Evolutionary conservation across 2,888 invertebrate genomes (phyloP), one percentile per base, ranked within the genome.

Genomic region (Trichacis sp.): DNA sequence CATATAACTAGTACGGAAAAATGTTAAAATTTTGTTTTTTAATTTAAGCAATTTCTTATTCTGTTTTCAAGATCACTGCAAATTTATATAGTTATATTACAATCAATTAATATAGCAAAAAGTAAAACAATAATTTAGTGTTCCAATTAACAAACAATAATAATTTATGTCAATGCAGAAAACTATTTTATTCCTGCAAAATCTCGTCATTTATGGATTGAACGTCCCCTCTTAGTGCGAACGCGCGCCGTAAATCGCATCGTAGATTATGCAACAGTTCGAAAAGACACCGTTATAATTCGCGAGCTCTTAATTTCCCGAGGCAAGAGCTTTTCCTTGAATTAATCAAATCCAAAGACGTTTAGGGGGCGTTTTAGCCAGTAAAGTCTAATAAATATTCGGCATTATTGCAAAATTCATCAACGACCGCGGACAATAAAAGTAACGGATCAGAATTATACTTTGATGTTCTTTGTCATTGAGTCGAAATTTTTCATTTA

Each of bases 391-490:
- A 53, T 46, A 58, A 61, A 64, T 51, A 64, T 56, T 61, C 61
- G 64, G 64, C 61, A 61, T 61, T 64, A 63, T 63, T 61, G 58
- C 60, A 50, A 68, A 68, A 53, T 68, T 64, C 61, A 58, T 49
- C 53, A 46, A 52, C 60, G 49, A 59, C 56, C 62, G 62, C 64
- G 61, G 56, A 24, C 3, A 8, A 5, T 24, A 24, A 24, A 61
- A n/a, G n/a, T n/a, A n/a, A 61, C 68, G 59, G 64, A 57, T 68
- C 55, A 48, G 55, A 64, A 61, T 60, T 68, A n/a, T n/a, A 5
- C 24, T 24, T 24, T 24, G 8, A 24, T 5, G 24, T 24, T 5
- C 24, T 24, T 24, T 24, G 57, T 58, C 52, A 61, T 52, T 46
- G 52, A 40, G 53, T 55, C 60, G 59, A 68, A 43, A 8, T 24